A percentile compares a stretch with the other conserved stretches of the same genome.
phyloP scores from a whole-genome alignment of 2,888 invertebrate species.

The Heliconius erato region DNA sequence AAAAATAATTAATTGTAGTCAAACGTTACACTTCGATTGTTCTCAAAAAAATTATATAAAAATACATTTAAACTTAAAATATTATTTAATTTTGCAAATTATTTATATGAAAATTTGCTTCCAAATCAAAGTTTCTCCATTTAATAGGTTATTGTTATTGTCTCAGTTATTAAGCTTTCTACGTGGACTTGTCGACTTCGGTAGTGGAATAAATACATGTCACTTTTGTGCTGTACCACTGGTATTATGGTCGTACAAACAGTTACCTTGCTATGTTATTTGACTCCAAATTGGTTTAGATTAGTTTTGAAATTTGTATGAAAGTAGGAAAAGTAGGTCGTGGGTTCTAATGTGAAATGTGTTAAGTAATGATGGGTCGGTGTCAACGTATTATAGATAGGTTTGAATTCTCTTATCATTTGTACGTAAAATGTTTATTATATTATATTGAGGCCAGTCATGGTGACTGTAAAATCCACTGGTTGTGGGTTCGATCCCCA shows the following conservation, averaged over 20 bases:
- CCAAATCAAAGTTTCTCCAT: slow-evolving; percentile 43
- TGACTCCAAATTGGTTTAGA: slow-evolving; percentile 21
- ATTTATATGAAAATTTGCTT: slow-evolving; percentile 18
- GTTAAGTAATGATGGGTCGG: background rate
- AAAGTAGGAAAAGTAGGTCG: background rate
- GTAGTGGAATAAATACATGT: slow-evolving; percentile 22
- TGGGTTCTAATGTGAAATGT: background rate
- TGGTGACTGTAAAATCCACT: too few relatives aligned
- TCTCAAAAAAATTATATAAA: too few relatives aligned
- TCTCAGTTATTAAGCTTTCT: slow-evolving; percentile 37
- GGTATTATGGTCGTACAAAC: slow-evolving; percentile 7
- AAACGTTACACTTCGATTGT: too few relatives aligned
- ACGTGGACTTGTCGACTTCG: slow-evolving; percentile 5
- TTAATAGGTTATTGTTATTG: slow-evolving; percentile 47
- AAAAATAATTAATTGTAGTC: too few relatives aligned
- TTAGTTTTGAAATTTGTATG: background rate
- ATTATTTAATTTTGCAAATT: background rate
- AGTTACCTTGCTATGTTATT: slow-evolving; percentile 17
- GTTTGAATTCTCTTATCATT: too few relatives aligned
- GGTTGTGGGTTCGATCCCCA: too few relatives aligned
- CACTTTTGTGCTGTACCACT: slow-evolving; percentile 9
- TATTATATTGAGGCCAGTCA: too few relatives aligned
- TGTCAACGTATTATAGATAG: background rate
- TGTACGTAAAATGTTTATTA: too few relatives aligned
- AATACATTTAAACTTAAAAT: too few relatives aligned